These are phyloP conservation scores for Calephelis virginiensis DNA, from an alignment of 1,140 invertebrate genomes.

Conservation along the genomic window DNA sequence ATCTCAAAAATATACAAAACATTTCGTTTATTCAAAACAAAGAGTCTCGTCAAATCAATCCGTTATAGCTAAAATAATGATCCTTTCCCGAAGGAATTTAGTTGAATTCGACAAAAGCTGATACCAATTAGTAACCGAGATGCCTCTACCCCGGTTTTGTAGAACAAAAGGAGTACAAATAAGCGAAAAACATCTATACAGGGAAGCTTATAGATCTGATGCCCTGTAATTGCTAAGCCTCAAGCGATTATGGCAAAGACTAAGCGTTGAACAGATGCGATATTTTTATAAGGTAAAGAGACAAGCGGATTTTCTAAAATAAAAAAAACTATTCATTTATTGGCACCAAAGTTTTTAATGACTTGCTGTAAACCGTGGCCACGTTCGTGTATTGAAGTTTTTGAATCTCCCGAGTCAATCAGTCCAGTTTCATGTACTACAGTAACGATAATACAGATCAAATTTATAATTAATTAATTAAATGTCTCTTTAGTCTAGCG, in stretches of 20 bases:
- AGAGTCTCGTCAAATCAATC: slow-evolving; percentile 27
- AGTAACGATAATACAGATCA: too few species aligned
- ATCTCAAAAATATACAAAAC: too few species aligned
- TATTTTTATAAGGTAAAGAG: too few species aligned
- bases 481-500: too few species aligned
- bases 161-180: slow-evolving; percentile 50
- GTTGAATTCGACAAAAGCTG: slow-evolving; percentile 18
- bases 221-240: slow-evolving; percentile 49
- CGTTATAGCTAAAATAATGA: slow-evolving; percentile 33
- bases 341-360: too few species aligned
- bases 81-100: slow-evolving; percentile 30
- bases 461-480: too few species aligned
- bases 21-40: slow-evolving; percentile 18
- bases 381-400: too few species aligned
- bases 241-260: slow-evolving; percentile 37
- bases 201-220: slow-evolving; percentile 42
- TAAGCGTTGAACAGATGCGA: slow-evolving; percentile 16
- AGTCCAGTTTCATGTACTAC: too few species aligned
- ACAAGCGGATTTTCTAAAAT: background rate
- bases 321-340: background rate
- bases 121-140: slow-evolving; percentile 56
- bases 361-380: too few species aligned
- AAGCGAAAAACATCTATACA: slow-evolving; percentile 53
- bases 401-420: too few species aligned
- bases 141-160: slow-evolving; percentile 40